Conservation (phyloP, 1,140 invertebrate species). For the Ceratitis capitata region DNA sequence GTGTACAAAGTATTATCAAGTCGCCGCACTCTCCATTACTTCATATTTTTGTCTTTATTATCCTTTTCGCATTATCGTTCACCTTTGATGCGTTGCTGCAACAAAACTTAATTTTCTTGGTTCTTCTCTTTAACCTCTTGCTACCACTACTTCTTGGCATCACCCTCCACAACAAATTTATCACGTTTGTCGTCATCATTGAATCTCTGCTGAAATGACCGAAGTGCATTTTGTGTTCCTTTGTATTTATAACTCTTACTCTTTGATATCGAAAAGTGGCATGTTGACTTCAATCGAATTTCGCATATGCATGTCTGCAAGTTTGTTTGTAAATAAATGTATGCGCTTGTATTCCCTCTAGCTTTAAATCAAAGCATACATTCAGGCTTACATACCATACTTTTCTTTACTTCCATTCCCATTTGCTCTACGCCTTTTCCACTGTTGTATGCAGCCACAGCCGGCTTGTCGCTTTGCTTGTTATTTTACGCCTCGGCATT, state of each 20-base stretch:
- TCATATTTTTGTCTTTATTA: background rate
- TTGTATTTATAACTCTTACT: background rate
- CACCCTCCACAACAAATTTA: background rate
- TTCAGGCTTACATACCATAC: background rate
- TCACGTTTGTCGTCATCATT: background rate
- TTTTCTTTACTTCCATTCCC: too few relatives aligned
- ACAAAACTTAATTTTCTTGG: constrained; percentile 37
- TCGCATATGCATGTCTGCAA: background rate
- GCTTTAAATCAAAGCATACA: constrained; percentile 36
- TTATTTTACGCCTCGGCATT: background rate
- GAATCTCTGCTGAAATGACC: constrained; percentile 28
- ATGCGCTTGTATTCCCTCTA: constrained; percentile 32
- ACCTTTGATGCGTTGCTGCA: constrained; percentile 22
- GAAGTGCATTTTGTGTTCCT: background rate
- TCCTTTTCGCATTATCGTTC: background rate
- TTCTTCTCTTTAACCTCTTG: background rate
- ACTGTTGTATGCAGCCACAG: background rate
- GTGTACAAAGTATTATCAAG: too few relatives aligned
- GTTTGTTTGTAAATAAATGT: background rate
- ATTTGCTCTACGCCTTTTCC: background rate
- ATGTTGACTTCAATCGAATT: background rate
- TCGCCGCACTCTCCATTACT: background rate
- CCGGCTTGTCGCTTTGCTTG: background rate
- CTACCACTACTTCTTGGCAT: background rate
- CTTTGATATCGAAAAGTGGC: background rate